Evolutionary conservation across 2,888 invertebrate genomes (phyloP).

Genomic region (Agrochola litura): DNA sequence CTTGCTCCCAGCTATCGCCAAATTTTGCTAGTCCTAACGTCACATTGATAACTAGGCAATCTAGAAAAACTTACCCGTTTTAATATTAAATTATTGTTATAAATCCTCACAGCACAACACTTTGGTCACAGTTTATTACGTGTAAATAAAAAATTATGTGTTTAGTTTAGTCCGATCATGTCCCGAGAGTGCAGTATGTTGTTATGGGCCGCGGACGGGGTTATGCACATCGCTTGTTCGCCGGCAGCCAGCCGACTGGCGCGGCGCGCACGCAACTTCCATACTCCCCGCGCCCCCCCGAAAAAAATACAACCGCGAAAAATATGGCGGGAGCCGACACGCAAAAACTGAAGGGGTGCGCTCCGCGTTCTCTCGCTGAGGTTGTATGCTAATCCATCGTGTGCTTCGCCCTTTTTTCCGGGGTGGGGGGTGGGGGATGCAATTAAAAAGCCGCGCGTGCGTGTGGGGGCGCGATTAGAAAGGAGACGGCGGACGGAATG

Average conservation of each 20-base stretch:
- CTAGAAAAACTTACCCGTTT: constrained; percentile 71
- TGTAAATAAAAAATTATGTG: constrained; percentile 65
- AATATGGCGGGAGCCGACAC: constrained; percentile 87
- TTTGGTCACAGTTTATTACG: constrained; percentile 68
- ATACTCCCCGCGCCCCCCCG: constrained; percentile 74
- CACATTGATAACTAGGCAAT: constrained; percentile 79
- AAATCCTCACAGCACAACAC: constrained; percentile 76
- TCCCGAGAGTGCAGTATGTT: constrained; percentile 75
- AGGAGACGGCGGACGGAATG: constrained; percentile 88
- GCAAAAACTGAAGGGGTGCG: constrained; percentile 89
- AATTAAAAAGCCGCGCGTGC: constrained; percentile 91
- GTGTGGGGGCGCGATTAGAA: constrained; percentile 90
- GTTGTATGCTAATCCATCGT: constrained; percentile 90
- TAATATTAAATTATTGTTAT: constrained; percentile 66
- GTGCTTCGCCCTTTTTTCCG: constrained; percentile 88
- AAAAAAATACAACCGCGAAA: constrained; percentile 84
- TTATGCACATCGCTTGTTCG: constrained; percentile 84
- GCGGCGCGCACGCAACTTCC: constrained; percentile 85
- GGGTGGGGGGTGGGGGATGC: constrained; percentile 86
- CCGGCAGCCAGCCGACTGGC: constrained; percentile 87
- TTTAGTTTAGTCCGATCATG: constrained; percentile 62
- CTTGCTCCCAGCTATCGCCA: constrained; percentile 89
- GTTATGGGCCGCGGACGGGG: constrained; percentile 68
- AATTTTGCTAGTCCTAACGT: constrained; percentile 87
- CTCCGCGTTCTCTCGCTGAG: constrained; percentile 83